Conservation (phyloP, 1,140 invertebrate genomes). For the Solenopsis fugax region DNA sequence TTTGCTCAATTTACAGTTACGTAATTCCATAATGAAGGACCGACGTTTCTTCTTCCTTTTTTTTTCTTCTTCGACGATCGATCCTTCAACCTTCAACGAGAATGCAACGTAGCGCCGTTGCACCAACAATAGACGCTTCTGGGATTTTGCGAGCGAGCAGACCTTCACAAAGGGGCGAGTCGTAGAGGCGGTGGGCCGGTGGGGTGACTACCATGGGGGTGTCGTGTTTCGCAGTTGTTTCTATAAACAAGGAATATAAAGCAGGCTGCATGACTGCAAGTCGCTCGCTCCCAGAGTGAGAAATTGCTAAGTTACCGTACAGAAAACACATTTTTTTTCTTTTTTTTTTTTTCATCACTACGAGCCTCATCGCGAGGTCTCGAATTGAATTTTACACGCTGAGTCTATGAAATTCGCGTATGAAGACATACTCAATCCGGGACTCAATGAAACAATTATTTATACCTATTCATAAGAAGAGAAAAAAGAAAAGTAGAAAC, state of each 20-base stretch:
- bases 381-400: too few species aligned
- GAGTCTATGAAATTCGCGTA: too few species aligned
- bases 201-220: constrained; percentile 71
- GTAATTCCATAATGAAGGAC: constrained; percentile 84
- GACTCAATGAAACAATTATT: too few species aligned
- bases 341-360: too few species aligned
- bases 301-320: constrained; percentile 27
- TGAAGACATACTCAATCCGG: too few species aligned
- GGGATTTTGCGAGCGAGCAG: constrained; percentile 79
- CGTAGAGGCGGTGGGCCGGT: constrained; percentile 34
- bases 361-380: too few species aligned
- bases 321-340: neutral
- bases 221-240: constrained; percentile 81
- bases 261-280: constrained; percentile 25
- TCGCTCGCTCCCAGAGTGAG: neutral
- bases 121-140: constrained; percentile 77
- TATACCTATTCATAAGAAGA: neutral
- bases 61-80: constrained; percentile 57
- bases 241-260: constrained; percentile 76
- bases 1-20: constrained; percentile 86
- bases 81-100: constrained; percentile 42
- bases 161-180: constrained; percentile 68
- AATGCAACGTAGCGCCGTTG: constrained; percentile 76
- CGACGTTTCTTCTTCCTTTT: constrained; percentile 69
- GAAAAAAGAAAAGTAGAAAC: neutral